Evolutionary conservation across 2,797 vertebrate species (phyloP), one percentile per base, ranked within the genome.

Genomic region (Melanotaenia nigrans): DNA sequence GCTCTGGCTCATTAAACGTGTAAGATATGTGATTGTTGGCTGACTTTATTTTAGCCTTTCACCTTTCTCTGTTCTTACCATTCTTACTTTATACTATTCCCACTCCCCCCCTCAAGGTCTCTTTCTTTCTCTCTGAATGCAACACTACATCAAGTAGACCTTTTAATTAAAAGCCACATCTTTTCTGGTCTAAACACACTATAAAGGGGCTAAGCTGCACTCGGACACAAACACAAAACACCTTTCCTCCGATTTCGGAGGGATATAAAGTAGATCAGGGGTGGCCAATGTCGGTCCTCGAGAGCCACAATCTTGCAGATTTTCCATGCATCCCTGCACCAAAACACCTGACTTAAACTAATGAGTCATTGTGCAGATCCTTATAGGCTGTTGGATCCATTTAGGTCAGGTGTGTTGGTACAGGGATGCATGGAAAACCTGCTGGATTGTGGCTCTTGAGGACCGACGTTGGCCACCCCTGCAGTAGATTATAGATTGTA

Each of bases 161-260:
- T 73, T 91, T 87, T 91, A 91, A 92, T 91, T 91, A 91, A 91
- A 90, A 84, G 72, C 73, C 83, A 80, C 73, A 74, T 88, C 86
- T 81, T 87, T 69, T 73, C 30, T 70, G 69, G 74, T 55, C 64
- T 79, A 74, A 78, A 79, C 62, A 36, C 45, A 2, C 57, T 57
- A 68, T 78, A 81, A 82, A 84, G 60, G 58, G 64, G 28, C 66
- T 1, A 66, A 76, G 61, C 42, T 22, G 13, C 61, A 45, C 59
- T 24, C 54, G 51, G 75, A 71, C 45, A 67, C 61, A 61, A 56
- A 36, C 33, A 73, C 32, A 54, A 49, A 71, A 67, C 40, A 13
- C 32, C 59, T 57, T 22, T 49, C 24, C 13, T 14, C 24, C 24
- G 18, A 49, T 67, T 61, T 59, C 32, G 28, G 1, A 71, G 68